Base-by-base conservation (phyloP, 37 sponge, comb jelly and placozoan species). In the Crambe crambe region DNA sequence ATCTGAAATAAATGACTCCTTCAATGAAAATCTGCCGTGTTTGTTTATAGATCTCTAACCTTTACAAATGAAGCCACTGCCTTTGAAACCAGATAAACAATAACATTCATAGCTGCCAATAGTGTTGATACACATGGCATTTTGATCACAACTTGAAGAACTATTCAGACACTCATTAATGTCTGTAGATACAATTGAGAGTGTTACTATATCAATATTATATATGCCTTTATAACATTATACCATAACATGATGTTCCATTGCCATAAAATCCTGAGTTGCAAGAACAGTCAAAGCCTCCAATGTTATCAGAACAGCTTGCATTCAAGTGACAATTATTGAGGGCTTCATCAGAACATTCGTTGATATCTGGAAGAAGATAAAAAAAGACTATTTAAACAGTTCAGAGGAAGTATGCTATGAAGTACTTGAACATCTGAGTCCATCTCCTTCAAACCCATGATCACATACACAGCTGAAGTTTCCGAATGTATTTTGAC, bases 261-360 rank as follows among this genome's bases (percentile, higher is more conserved):
- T 76, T 39, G 22, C 76, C 76, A 26, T 21, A 25, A 37, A 56
- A 83, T 10, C 87, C 87, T 67, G 71, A 9, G 69, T 81, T 75
- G 47, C 87, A 87, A 27, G 72, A 37, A 56, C 87, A 87, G 4
- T 21, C 32, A 70, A 70, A 87, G 54, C 82, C 75, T 32, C 87
- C 87, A 43, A 70, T 29, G 29, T 42, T 81, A 42, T 87, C 54
- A 34, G 25, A 8, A 31, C 87, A 87, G 38, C 26, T 51, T 32
- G 77, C 77, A 77, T 79, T 68, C 20, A 3, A 21, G 40, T 79
- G 47, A 79, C 79, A 79, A 20, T 2, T 25, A 2, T 40, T 70
- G 8, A 3, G 32, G 3, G 47, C 2, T 18, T 40, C 42, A 15
- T 34, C 15, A 17, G 26, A 37, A 32, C 81, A 81, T 70, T 81